Conservation (phyloP, 2,888 invertebrate species). For the Myathropa florea region DNA sequence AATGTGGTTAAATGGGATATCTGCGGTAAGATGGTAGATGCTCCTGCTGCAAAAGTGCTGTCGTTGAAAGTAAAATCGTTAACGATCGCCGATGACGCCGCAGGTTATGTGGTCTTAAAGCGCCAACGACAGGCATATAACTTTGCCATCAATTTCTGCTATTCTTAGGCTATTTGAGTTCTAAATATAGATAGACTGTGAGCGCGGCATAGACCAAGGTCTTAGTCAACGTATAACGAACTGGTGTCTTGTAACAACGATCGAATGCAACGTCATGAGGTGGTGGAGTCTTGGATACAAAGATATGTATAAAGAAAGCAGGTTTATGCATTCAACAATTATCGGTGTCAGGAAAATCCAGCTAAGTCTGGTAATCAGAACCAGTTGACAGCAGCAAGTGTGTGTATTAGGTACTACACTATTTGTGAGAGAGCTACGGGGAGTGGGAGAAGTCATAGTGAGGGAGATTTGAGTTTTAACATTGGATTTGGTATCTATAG, state of each 20-base stretch:
- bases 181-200: slow-evolving; percentile 63
- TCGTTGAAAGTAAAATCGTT: background rate
- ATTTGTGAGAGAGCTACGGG: background rate
- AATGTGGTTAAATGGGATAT: background rate
- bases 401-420: background rate
- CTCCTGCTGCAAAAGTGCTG: slow-evolving; percentile 7
- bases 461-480: background rate
- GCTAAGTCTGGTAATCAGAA: slow-evolving; percentile 60
- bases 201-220: slow-evolving; percentile 59
- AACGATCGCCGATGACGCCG: background rate
- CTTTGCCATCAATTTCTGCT: slow-evolving; percentile 58
- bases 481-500: background rate
- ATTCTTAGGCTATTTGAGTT: slow-evolving; percentile 65
- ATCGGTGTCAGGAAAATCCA: slow-evolving; percentile 66
- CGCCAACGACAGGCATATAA: slow-evolving; percentile 15
- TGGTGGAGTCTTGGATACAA: slow-evolving; percentile 2
- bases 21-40: slow-evolving; percentile 45
- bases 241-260: slow-evolving; percentile 17
- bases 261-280: slow-evolving; percentile 7
- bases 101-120: slow-evolving; percentile 23
- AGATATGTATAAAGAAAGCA: slow-evolving; percentile 52
- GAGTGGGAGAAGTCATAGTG: background rate
- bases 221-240: slow-evolving; percentile 50
- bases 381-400: slow-evolving; percentile 37
- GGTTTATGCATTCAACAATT: slow-evolving; percentile 62